Percentiles rank a stretch among this genome's conserved stretches.
These are phyloP conservation scores for Butastur rufipennis DNA, from an alignment of 2,113 vertebrate species.

Conservation along the genomic window DNA sequence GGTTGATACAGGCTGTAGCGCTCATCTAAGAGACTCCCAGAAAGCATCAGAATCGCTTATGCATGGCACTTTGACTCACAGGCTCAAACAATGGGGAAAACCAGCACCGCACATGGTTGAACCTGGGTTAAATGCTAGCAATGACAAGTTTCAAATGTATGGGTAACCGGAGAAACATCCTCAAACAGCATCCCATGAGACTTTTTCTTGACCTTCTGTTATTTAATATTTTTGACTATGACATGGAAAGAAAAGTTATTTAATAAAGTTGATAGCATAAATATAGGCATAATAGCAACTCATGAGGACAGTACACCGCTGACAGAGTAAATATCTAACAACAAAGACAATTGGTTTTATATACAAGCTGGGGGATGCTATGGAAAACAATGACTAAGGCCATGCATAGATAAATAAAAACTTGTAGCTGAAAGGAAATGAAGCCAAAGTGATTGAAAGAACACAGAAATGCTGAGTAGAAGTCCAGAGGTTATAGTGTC, in stretches of 20 bases:
- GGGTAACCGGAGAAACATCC: not conserved
- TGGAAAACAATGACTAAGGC: not conserved
- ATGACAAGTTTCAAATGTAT: not conserved
- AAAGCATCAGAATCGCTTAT: not conserved
- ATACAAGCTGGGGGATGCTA: not conserved
- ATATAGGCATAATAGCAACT: not conserved
- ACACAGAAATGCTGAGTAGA: not conserved
- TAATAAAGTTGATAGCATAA: not conserved
- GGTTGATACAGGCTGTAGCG: not conserved
- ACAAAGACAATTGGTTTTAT: not conserved
- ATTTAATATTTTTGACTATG: not conserved
- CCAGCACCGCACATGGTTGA: not conserved
- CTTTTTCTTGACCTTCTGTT: not conserved
- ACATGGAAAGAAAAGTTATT: not conserved
- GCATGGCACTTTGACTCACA: not conserved
- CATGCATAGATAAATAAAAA: not conserved
- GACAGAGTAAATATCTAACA: not conserved
- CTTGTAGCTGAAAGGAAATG: not conserved
- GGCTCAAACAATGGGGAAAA: not conserved
- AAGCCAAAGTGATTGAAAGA: not conserved
- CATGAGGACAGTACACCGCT: not conserved
- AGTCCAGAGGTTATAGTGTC: not conserved
- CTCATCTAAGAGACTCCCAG: not conserved
- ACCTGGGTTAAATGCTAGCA: not conserved
- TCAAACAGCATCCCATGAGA: not conserved